These are phyloP conservation scores for Anthophora plumipes DNA, from an alignment of 2,888 invertebrate species.

Conservation along the genomic window DNA sequence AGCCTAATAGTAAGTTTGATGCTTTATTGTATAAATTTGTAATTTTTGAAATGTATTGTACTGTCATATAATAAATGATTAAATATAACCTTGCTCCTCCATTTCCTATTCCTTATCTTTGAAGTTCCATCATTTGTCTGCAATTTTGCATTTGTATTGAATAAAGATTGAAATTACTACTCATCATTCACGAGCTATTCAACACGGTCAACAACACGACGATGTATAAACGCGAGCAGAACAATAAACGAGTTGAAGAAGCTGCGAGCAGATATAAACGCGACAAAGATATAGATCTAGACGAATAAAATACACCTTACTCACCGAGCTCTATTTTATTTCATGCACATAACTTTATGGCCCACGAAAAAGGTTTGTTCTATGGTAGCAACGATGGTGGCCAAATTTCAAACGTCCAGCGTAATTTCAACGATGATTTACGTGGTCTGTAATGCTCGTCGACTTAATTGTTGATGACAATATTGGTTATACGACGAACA, in stretches of 20 bases:
- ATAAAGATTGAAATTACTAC: too few species aligned
- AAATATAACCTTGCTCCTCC: too few species aligned
- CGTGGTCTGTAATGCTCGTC: constrained; percentile 1
- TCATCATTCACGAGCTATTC: neutral
- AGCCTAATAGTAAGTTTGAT: too few species aligned
- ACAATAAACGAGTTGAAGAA: too few species aligned
- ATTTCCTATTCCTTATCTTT: too few species aligned
- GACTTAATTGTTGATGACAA: constrained; percentile 42
- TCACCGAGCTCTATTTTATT: neutral
- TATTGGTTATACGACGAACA: constrained; percentile 11
- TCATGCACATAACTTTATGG: neutral
- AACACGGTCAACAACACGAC: neutral
- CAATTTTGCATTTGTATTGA: too few species aligned
- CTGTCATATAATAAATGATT: too few species aligned
- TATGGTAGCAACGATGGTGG: too few species aligned
- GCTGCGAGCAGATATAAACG: neutral
- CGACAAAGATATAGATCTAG: neutral
- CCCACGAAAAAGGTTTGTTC: neutral
- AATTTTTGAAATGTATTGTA: too few species aligned
- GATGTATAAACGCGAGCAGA: too few species aligned
- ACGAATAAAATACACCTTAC: neutral
- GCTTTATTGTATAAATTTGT: too few species aligned
- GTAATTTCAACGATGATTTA: constrained; percentile 23
- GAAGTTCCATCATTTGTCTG: too few species aligned
- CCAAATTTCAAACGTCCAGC: neutral